Conservation (phyloP, 2,113 vertebrate genomes). For the Mastomys natalensis region DNA sequence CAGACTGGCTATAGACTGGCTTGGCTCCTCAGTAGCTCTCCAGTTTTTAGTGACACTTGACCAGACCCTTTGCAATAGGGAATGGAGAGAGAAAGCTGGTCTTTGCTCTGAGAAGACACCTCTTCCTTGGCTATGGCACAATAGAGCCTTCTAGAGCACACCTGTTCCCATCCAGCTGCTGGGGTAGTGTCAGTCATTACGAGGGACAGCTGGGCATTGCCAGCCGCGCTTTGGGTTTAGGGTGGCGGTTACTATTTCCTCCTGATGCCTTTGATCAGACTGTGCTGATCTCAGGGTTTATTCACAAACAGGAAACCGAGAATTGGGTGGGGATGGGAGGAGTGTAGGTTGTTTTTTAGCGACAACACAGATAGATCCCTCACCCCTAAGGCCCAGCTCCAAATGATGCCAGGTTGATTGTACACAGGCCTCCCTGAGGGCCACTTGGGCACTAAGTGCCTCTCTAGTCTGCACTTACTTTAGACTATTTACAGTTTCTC, state of each 20-base stretch:
- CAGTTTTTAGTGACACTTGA: constrained; percentile 20
- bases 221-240: constrained; percentile 45
- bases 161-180: constrained; percentile 72
- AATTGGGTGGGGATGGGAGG: constrained; percentile 43
- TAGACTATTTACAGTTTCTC: constrained; percentile 42
- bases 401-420: constrained; percentile 40
- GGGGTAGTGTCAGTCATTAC: constrained; percentile 67
- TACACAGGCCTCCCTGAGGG: neutral
- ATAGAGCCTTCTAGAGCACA: constrained; percentile 44
- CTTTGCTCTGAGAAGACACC: neutral
- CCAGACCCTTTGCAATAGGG: neutral
- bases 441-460: neutral
- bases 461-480: constrained; percentile 53
- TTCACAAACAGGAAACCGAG: constrained; percentile 81
- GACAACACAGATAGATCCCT: constrained; percentile 33
- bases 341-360: constrained; percentile 36
- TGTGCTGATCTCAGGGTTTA: constrained; percentile 58
- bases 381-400: constrained; percentile 23
- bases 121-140: neutral
- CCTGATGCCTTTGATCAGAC: constrained; percentile 62
- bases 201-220: constrained; percentile 56
- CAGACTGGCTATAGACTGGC: neutral
- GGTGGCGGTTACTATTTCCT: constrained; percentile 31
- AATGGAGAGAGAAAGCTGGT: neutral
- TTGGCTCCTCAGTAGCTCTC: neutral